Conservation (phyloP, 2,888 invertebrate species). For the Aphrophora alni region DNA sequence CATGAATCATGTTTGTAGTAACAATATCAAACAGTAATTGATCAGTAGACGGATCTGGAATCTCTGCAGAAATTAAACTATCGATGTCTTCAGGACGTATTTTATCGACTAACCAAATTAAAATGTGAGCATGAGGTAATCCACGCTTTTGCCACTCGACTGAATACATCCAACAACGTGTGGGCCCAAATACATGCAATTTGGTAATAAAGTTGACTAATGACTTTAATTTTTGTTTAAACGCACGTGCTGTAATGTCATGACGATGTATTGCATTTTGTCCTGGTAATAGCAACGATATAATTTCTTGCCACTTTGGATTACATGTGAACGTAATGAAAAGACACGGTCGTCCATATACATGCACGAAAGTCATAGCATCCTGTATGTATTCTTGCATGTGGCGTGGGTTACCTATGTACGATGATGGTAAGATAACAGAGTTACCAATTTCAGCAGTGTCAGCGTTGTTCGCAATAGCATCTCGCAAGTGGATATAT, state of each 20-base stretch:
- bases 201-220: slow-evolving; percentile 40
- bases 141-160: slow-evolving; percentile 40
- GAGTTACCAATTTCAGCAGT: background rate
- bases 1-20: slow-evolving; percentile 55
- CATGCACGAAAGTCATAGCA: slow-evolving; percentile 50
- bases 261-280: slow-evolving; percentile 51
- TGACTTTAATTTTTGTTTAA: slow-evolving; percentile 42
- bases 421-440: slow-evolving; percentile 48
- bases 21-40: slow-evolving; percentile 50
- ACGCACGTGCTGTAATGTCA: slow-evolving; percentile 40
- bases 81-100: slow-evolving; percentile 22
- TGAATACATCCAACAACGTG: slow-evolving; percentile 49
- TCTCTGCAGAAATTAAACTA: slow-evolving; percentile 48
- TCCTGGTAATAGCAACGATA: slow-evolving; percentile 37
- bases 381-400: slow-evolving; percentile 21
- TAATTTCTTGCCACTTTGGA: slow-evolving; percentile 52
- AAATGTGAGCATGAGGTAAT: slow-evolving; percentile 26
- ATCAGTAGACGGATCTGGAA: slow-evolving; percentile 51
- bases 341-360: slow-evolving; percentile 49
- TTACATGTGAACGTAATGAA: slow-evolving; percentile 52
- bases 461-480: background rate
- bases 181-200: slow-evolving; percentile 40
- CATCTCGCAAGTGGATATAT: slow-evolving; percentile 27
- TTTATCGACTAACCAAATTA: background rate
- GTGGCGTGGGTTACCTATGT: slow-evolving; percentile 22